phyloP scores from a whole-genome alignment of 2,797 vertebrate genomes.

The Pantherophis vulpinus region DNA sequence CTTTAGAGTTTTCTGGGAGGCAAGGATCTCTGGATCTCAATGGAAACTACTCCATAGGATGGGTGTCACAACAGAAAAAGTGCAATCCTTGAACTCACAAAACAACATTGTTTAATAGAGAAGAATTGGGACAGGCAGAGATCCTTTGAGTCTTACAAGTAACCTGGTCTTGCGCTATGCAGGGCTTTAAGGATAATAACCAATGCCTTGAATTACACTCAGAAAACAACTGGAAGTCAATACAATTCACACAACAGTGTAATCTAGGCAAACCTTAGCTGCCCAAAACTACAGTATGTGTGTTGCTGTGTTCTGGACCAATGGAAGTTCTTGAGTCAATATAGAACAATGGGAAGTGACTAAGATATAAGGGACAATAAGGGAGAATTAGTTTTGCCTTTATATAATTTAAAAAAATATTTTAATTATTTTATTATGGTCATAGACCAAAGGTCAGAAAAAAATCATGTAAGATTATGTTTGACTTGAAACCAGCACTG shows the following conservation, averaged over 20 bases:
- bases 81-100: background rate
- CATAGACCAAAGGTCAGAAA: background rate
- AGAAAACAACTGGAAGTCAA: background rate
- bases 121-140: background rate
- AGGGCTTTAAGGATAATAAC: background rate
- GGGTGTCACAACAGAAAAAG: background rate
- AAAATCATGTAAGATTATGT: background rate
- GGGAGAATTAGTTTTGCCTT: background rate
- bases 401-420: background rate
- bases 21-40: background rate
- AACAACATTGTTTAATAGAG: background rate
- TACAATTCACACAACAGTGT: background rate
- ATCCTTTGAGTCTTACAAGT: background rate
- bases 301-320: background rate
- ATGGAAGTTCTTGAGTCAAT: background rate
- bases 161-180: background rate
- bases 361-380: background rate
- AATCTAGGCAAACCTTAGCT: background rate
- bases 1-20: background rate
- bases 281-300: background rate
- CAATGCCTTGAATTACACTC: background rate
- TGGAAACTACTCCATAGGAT: background rate
- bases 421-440: background rate
- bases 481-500: background rate
- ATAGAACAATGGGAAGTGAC: background rate